Base-by-base conservation (phyloP, 1,140 invertebrate species). In the Dryas iulia region DNA sequence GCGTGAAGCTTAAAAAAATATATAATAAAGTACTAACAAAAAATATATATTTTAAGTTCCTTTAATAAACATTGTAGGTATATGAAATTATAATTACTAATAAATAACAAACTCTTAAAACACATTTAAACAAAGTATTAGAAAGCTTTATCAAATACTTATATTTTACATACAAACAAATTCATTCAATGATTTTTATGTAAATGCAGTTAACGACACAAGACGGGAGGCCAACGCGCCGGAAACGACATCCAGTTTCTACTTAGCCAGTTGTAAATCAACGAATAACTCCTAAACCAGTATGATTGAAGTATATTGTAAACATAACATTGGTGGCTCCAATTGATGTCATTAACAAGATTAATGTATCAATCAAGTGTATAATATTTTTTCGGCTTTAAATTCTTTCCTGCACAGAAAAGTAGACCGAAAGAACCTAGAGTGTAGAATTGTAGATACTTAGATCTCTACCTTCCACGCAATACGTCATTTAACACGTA, bases 181-280 rank as follows among this genome's bases (percentile, higher is more conserved):
- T 25, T 30, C 21, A 60, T 28, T 31, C 47, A 47, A 54, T 12
- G 7, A 39, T 67, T 54, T 56, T 47, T 67, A 67, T 59, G 47
- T 67, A 54, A 60, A 67, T 54, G 11, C 52, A 18, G 25, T 31
- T 59, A 66, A 60, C 57, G 58, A 60, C 21, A 30, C 28, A 66
- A 39, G 56, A 39, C 58, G 57, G 58, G 65, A 60, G 65, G 65
- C 65, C 39, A 59, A 35, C 57, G 58, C 39, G 24, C 65, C 66
- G 66, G 58, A 68, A 68, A 68, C 66, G 11, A 6, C 53, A 59
- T 74, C 67, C 61, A 67, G 65, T 74, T 72, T 70, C 70, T 69
- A 70, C 63, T 67, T 52, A 74, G 64, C 65, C 59, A 72, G 64
- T 58, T 67, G 66, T 77, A 74, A 74, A 71, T 77, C 73, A 77